Evolutionary conservation across 2,797 vertebrate species (phyloP).

Genomic region (Pseudochaenichthys georgianus): DNA sequence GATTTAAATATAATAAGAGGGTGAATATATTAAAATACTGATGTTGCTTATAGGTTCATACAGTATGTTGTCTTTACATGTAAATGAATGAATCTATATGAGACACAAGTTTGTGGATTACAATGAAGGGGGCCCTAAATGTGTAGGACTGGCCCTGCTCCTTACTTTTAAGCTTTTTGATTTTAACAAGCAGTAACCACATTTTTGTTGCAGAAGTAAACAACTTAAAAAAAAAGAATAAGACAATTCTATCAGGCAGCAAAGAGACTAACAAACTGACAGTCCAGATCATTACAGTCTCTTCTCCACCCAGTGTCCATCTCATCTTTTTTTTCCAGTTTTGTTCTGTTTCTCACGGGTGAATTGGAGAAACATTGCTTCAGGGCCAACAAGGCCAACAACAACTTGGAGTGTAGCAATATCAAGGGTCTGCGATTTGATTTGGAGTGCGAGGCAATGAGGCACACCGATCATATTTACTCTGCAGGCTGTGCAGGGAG

Average conservation of each 20-base stretch:
- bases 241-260: conserved; percentile 14
- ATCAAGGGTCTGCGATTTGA: conserved; percentile 44
- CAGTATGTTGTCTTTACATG: too few relatives aligned
- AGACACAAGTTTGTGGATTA: too few relatives aligned
- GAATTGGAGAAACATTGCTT: conserved; percentile 7
- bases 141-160: too few relatives aligned
- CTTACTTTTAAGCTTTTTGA: conserved; percentile 24
- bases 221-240: conserved; percentile 5
- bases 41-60: too few relatives aligned
- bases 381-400: conserved; percentile 9
- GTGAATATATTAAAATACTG: too few relatives aligned
- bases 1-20: too few relatives aligned
- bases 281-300: conserved; percentile 20
- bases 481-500: conserved; percentile 45
- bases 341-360: conserved; percentile 14
- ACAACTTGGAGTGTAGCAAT: conserved; percentile 24
- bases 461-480: conserved; percentile 59
- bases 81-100: too few relatives aligned
- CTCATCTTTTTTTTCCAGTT: neutral
- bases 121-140: too few relatives aligned
- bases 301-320: conserved; percentile 1
- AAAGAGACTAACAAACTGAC: conserved; percentile 22
- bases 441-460: conserved; percentile 59
- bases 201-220: conserved; percentile 29
- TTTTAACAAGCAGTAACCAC: conserved; percentile 21